Conservation (phyloP, 2,797 vertebrate genomes). For the Rhynchotus rufescens region DNA sequence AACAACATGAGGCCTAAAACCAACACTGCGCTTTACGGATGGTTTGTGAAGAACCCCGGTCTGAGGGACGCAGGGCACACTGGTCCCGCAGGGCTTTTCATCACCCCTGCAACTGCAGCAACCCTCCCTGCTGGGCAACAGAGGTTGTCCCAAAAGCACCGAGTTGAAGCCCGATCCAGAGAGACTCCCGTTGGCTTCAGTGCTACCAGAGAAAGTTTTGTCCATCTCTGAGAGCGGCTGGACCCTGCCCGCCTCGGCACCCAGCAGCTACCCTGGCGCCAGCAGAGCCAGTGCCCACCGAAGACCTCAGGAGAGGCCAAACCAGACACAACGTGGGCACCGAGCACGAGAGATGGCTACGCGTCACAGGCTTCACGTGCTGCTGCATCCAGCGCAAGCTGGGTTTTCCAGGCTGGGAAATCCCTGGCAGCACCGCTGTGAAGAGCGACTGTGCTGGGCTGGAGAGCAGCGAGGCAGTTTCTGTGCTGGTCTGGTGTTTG, state of each 20-base stretch:
- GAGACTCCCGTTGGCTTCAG: neutral
- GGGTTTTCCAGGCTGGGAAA: neutral
- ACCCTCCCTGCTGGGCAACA: neutral
- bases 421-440: neutral
- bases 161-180: neutral
- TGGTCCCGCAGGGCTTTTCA: neutral
- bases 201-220: neutral
- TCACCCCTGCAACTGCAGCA: neutral
- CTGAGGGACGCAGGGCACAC: neutral
- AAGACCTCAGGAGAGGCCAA: neutral
- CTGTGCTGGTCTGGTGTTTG: slow-evolving; percentile 17
- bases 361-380: neutral
- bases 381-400: neutral
- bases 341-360: neutral
- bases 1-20: neutral
- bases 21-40: slow-evolving; percentile 12
- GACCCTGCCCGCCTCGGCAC: neutral
- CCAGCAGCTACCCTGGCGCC: neutral
- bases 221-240: neutral
- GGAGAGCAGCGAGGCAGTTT: neutral
- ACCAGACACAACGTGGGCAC: neutral
- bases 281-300: neutral
- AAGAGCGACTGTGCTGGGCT: neutral
- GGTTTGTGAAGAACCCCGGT: neutral
- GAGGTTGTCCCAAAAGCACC: neutral